Conservation (phyloP, 2,797 vertebrate genomes). For the Lagorchestes hirsutus region DNA sequence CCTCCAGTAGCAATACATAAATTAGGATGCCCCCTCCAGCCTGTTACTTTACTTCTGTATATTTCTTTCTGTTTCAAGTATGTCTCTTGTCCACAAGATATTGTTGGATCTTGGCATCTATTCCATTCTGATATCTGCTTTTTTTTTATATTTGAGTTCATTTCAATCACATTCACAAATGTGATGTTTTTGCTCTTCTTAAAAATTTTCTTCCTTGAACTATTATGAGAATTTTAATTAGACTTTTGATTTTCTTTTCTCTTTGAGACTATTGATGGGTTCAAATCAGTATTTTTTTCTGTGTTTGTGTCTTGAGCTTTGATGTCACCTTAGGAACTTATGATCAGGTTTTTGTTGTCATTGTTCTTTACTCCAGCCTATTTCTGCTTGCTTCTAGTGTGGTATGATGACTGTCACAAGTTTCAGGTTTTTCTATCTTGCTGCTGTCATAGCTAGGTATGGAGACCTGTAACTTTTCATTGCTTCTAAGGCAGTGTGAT, state of each 20-base stretch:
- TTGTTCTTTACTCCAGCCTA: not conserved
- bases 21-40: not conserved
- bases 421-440: not conserved
- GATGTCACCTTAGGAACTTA: too few relatives aligned
- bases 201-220: not conserved
- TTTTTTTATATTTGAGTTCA: not conserved
- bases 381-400: not conserved
- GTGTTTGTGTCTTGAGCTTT: not conserved
- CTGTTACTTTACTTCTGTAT: not conserved
- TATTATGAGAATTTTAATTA: not conserved
- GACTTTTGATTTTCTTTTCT: not conserved
- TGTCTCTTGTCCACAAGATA: not conserved
- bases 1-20: not conserved
- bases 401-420: not conserved
- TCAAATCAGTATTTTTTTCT: not conserved
- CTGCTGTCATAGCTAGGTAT: not conserved
- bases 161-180: not conserved
- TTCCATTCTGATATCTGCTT: not conserved
- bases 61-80: not conserved
- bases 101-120: not conserved
- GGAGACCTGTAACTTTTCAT: not conserved
- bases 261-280: not conserved
- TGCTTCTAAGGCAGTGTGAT: not conserved
- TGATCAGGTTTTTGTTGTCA: not conserved
- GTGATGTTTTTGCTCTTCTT: not conserved